A percentile compares a stretch with the other conserved stretches of the same genome.
phyloP scores from a whole-genome alignment of 2,113 vertebrate species.

The Sitta europaea region DNA sequence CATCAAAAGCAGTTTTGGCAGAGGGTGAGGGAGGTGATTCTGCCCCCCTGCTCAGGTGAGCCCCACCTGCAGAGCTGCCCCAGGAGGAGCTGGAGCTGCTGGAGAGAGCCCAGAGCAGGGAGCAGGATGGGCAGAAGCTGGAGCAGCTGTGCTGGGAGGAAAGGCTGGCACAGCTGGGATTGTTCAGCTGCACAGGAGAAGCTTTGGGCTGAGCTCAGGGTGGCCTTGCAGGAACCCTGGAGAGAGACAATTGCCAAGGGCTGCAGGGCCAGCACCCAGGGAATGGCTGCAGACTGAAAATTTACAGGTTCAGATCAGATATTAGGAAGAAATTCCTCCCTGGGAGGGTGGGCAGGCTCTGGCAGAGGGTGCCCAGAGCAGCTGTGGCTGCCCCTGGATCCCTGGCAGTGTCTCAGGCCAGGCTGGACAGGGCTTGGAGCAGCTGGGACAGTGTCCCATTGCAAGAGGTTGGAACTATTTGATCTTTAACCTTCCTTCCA shows the following conservation, averaged over 20 bases:
- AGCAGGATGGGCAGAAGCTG: no score
- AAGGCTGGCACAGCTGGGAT: no score
- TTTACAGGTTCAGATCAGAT: accelerated
- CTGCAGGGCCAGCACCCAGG: no score
- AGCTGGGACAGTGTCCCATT: not conserved
- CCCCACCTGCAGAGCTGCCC: not conserved
- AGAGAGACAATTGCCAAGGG: no score
- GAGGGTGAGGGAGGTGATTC: not conserved
- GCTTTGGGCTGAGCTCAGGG: no score
- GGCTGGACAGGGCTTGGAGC: not conserved
- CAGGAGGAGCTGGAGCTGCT: not conserved
- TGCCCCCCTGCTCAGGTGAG: accelerated
- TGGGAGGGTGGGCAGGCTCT: accelerated
- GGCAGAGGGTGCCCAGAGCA: not conserved
- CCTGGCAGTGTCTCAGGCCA: not conserved
- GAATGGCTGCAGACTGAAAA: no score
- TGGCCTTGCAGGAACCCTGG: no score
- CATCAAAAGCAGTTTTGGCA: not conserved
- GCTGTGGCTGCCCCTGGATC: not conserved
- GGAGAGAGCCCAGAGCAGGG: no score
- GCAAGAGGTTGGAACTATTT: accelerated
- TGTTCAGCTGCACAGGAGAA: no score
- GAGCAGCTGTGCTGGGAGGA: no score
- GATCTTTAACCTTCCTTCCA: not conserved
- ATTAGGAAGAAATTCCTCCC: not conserved